Evolutionary conservation across 1,140 invertebrate species (phyloP).

Genomic region (Chionoecetes opilio): DNA sequence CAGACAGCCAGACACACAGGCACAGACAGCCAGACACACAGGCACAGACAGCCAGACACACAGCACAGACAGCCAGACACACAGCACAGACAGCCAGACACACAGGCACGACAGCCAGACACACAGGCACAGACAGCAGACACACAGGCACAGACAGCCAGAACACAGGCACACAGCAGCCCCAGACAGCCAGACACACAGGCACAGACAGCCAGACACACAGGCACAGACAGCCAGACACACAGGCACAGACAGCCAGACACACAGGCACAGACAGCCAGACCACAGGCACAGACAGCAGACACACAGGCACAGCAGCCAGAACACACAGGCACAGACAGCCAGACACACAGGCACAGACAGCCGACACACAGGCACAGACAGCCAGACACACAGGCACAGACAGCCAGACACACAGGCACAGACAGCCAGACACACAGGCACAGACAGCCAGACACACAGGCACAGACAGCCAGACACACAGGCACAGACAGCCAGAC

Average conservation of each 20-base stretch:
- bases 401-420: background rate
- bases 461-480: constrained; percentile 37
- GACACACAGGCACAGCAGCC: no score
- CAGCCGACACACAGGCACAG: background rate
- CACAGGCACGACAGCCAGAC: background rate
- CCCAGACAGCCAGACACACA: no score
- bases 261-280: background rate
- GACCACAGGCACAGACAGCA: background rate
- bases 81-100: constrained; percentile 34
- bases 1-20: no score
- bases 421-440: no score
- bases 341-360: background rate
- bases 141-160: background rate
- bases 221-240: no score
- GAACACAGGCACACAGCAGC: no score
- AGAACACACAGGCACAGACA: background rate
- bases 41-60: background rate
- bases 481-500: background rate
- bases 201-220: no score
- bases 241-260: constrained; percentile 28
- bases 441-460: background rate
- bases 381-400: background rate
- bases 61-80: constrained; percentile 17
- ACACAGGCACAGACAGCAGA: background rate
- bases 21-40: background rate